These are phyloP conservation scores for Papilio glaucus DNA, from an alignment of 1,140 invertebrate genomes.

Conservation along the genomic window DNA sequence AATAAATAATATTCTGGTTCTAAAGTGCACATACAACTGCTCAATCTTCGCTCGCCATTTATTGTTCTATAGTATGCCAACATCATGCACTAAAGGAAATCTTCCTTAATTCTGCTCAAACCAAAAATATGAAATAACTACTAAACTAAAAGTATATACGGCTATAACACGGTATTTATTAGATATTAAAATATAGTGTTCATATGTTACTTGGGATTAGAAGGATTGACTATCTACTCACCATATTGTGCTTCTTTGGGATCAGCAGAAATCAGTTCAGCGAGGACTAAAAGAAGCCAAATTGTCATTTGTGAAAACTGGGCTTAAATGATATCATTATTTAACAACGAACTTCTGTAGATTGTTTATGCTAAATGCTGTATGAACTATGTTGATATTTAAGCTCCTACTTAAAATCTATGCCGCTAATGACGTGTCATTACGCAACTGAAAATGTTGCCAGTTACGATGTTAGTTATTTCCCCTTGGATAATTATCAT, in stretches of 20 bases:
- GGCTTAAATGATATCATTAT: conserved; percentile 28
- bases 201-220: background rate
- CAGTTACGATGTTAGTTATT: background rate
- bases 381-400: background rate
- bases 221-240: conserved; percentile 36
- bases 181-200: too few species aligned
- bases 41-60: too few species aligned
- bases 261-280: conserved; percentile 18
- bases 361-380: background rate
- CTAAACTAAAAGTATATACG: too few species aligned
- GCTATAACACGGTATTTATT: too few species aligned
- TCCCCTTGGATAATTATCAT: background rate
- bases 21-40: too few species aligned
- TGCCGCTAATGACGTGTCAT: conserved; percentile 13
- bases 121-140: too few species aligned
- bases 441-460: conserved; percentile 6
- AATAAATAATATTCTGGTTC: too few species aligned
- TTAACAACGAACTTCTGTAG: background rate
- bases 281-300: conserved; percentile 31
- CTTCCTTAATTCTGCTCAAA: too few species aligned
- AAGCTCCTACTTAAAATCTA: background rate
- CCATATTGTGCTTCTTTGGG: conserved; percentile 44
- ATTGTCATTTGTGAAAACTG: conserved; percentile 33
- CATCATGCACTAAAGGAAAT: too few species aligned
- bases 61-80: too few species aligned